These are phyloP conservation scores for Drosophila aff. DNA, from an alignment of 1,140 invertebrate genomes.

Conservation along the genomic window DNA sequence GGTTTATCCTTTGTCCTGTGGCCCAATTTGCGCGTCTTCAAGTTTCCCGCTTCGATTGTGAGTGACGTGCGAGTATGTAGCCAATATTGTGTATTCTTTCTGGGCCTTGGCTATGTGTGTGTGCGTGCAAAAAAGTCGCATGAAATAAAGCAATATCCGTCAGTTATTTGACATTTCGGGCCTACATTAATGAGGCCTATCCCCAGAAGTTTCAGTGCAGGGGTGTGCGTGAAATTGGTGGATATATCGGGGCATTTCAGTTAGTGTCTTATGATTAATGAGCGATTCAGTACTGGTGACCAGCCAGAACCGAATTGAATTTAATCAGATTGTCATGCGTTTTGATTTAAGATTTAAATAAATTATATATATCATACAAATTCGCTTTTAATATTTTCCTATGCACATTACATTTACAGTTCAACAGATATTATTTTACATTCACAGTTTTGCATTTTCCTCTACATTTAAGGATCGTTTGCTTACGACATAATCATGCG, in stretches of 20 bases:
- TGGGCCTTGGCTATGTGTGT: constrained; percentile 5
- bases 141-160: constrained; percentile 79
- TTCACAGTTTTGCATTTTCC: no score
- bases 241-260: background rate
- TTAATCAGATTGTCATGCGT: constrained; percentile 27
- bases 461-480: no score
- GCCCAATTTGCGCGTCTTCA: constrained; percentile 56
- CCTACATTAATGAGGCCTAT: constrained; percentile 65
- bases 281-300: constrained; percentile 3
- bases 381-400: no score
- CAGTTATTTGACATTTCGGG: constrained; percentile 75
- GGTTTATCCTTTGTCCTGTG: constrained; percentile 9
- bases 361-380: no score
- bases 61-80: constrained; percentile 38
- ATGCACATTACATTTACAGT: no score
- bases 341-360: constrained; percentile 14
- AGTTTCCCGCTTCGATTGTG: constrained; percentile 26
- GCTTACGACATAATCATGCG: no score
- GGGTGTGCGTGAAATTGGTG: background rate
- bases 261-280: constrained; percentile 37
- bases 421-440: no score
- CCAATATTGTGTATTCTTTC: constrained; percentile 17
- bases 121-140: constrained; percentile 64
- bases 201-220: background rate
- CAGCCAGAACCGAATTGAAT: constrained; percentile 18